These are phyloP conservation scores for Callosobruchus maculatus DNA, from an alignment of 2,888 invertebrate species.

Conservation along the genomic window DNA sequence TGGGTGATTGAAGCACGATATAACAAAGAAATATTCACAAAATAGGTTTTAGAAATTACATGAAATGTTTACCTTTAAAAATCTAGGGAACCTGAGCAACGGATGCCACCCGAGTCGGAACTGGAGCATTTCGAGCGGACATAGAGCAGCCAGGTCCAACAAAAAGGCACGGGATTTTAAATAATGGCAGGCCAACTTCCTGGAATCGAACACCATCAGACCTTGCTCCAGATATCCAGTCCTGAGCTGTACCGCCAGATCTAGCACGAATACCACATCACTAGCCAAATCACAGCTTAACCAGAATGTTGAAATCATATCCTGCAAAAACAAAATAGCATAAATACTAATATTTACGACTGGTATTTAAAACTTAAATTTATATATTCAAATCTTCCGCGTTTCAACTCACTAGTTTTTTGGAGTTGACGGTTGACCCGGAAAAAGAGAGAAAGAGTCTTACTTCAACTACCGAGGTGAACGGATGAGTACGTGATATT, in stretches of 20 bases:
- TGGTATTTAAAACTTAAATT: too few relatives aligned
- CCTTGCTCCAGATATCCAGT: constrained; percentile 93
- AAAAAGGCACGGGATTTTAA: constrained; percentile 79
- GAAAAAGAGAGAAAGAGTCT: too few relatives aligned
- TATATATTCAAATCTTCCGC: too few relatives aligned
- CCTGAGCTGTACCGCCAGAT: constrained; percentile 86
- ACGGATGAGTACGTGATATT: too few relatives aligned
- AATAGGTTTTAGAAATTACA: too few relatives aligned
- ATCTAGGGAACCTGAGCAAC: constrained; percentile 82
- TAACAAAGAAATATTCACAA: too few relatives aligned
- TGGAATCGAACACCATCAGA: constrained; percentile 89
- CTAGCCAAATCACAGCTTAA: constrained; percentile 77
- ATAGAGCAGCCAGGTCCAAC: constrained; percentile 75
- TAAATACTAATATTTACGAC: too few relatives aligned
- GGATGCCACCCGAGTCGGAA: constrained; percentile 76
- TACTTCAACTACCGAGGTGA: too few relatives aligned
- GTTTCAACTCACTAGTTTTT: too few relatives aligned
- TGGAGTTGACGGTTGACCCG: too few relatives aligned
- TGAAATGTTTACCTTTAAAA: constrained; percentile 65
- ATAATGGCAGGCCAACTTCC: constrained; percentile 87
- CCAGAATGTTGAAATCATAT: constrained; percentile 72
- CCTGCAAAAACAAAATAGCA: too few relatives aligned
- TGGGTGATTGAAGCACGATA: too few relatives aligned
- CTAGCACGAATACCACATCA: constrained; percentile 83
- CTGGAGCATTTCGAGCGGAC: constrained; percentile 86